Percentiles rank a stretch among this genome's conserved stretches.
Conservation (phyloP, 2,888 invertebrate species). For the Prosapia bicincta region DNA sequence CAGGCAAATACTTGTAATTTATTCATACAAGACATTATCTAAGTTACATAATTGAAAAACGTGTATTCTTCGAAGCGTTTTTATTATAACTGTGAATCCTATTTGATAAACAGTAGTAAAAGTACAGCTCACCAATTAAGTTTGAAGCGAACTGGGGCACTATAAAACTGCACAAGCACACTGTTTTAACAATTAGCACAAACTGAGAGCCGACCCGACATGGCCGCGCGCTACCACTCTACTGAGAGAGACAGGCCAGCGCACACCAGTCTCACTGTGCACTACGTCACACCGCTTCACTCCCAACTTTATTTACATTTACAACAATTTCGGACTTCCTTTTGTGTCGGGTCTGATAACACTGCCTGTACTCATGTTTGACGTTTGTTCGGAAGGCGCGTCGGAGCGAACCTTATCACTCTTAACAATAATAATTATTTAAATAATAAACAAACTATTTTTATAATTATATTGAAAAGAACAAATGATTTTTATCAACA, state of each 20-base stretch:
- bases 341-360: too few relatives aligned
- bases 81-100: too few relatives aligned
- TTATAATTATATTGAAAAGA: too few relatives aligned
- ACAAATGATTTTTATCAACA: too few relatives aligned
- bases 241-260: background rate
- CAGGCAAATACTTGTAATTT: background rate
- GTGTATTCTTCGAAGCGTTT: background rate
- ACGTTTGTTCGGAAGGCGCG: too few relatives aligned
- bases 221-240: background rate
- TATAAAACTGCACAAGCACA: background rate
- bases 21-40: background rate
- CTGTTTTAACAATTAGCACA: background rate
- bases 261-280: background rate
- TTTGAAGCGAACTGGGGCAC: background rate
- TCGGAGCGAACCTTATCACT: too few relatives aligned
- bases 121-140: background rate
- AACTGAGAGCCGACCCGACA: background rate
- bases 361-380: too few relatives aligned
- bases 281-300: background rate
- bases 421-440: too few relatives aligned
- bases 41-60: background rate
- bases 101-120: background rate
- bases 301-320: background rate
- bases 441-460: too few relatives aligned
- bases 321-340: background rate